These are phyloP conservation scores for Rhodinocichla rosea DNA, from an alignment of 2,113 vertebrate species.

Conservation along the genomic window DNA sequence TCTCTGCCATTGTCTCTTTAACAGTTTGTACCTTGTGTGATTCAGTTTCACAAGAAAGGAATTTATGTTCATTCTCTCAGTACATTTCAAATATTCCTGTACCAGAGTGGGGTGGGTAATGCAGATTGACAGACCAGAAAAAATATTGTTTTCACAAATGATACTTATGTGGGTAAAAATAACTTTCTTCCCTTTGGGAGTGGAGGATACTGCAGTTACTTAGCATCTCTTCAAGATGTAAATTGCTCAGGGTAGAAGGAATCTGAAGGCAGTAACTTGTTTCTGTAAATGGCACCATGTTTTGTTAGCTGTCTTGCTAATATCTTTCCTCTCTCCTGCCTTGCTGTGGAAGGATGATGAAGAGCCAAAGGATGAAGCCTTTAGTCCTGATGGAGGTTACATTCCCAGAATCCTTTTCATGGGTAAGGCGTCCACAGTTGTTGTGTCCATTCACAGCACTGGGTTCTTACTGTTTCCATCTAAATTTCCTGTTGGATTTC, in stretches of 20 bases:
- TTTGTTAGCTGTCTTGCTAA: not conserved
- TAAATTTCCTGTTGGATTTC: not conserved
- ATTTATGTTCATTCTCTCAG: not conserved
- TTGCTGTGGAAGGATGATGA: conserved; percentile 87
- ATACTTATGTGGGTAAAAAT: not conserved
- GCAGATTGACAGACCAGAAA: not conserved
- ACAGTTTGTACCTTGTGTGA: not conserved
- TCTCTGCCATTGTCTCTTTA: not conserved
- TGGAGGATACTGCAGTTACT: not conserved
- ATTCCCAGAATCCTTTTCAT: conserved; percentile 98
- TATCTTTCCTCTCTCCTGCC: not conserved
- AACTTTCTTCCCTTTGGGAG: not conserved
- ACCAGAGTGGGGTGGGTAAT: not conserved
- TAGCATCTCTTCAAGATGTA: not conserved
- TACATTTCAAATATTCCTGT: not conserved
- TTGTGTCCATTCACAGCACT: not conserved
- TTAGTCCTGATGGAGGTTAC: conserved; percentile 94
- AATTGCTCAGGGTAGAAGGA: not conserved
- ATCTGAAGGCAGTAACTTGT: not conserved
- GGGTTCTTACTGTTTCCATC: not conserved
- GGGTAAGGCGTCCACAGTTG: conserved; percentile 72
- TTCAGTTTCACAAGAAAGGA: not conserved
- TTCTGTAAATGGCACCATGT: not conserved
- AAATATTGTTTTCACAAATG: not conserved
- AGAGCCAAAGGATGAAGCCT: conserved; percentile 91